Base-by-base conservation (phyloP, 2,797 vertebrate species). In the Odontamblyopus rebecca region DNA sequence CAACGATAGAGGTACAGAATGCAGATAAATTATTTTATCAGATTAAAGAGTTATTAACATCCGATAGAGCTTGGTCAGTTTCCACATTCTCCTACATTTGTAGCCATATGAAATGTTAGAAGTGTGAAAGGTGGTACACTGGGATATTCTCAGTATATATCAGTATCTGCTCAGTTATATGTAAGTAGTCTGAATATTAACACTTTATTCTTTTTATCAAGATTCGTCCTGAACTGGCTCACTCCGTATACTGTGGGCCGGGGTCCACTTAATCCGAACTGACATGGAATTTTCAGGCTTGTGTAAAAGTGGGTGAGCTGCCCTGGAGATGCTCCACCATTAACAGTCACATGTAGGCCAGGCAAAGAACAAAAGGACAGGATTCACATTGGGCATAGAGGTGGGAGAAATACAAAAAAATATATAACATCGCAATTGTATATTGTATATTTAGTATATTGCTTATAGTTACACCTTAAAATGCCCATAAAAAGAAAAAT, bases 231-330 rank as follows among this genome's bases (percentile, higher is more conserved):
- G 69, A 72, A 71, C 56, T 65, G 61, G 1, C 68, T 63, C 73
- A 67, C 73, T 75, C 53, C n/a, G 0, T 30, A 23, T 12, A n/a
- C 60, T 29, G 61, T 56, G 76, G 69, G 63, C 56, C 1, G 27
- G 29, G 64, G 15, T 64, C 11, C 59, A 41, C 64, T 75, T 86
- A 81, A 85, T 65, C 70, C 41, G 16, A 86, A 73, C 19, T 84
- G 81, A 78, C 81, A 78, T 56, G 80, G 75, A 79, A 77, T 79
- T 78, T 77, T 64, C 60, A 50, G 82, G 73, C 73, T 67, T 79
- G 78, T 64, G 61, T 76, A 56, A 73, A 73, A 75, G 59, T 65
- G 72, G 72, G 82, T 77, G 68, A 69, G 48, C 61, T 57, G 54
- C 18, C 30, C 30, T 59, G 29, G 56, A 78, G 64, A 70, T 51